A percentile compares a stretch with the other conserved stretches of the same genome.
phyloP scores from a whole-genome alignment of 2,888 invertebrate species.

The Epirrita christyi region DNA sequence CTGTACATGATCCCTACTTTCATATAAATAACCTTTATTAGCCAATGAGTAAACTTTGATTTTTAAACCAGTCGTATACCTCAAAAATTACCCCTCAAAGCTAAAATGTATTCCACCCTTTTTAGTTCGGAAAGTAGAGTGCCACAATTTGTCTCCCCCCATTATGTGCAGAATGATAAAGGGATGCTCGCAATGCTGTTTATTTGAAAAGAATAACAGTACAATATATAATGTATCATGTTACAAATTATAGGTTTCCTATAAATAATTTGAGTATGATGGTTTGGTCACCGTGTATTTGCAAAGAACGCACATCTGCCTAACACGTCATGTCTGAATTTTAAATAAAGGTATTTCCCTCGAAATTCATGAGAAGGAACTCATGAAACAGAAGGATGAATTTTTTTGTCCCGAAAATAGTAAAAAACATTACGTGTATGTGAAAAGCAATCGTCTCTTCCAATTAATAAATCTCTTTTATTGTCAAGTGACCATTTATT shows the following conservation, averaged over 20 bases:
- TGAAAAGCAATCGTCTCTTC: constrained; percentile 8
- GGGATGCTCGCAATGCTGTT: not conserved
- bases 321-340: not conserved
- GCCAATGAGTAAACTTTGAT: constrained; percentile 2
- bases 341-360: too few relatives aligned
- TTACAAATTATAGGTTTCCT: constrained; percentile 26
- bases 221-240: constrained; percentile 5
- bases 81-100: constrained; percentile 2
- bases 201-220: constrained; percentile 5
- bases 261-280: too few relatives aligned
- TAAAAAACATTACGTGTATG: not conserved
- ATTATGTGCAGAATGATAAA: constrained; percentile 14
- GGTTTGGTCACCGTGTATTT: constrained; percentile 8
- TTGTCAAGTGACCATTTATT: constrained; percentile 75
- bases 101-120: constrained; percentile 15
- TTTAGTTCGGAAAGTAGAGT: constrained; percentile 1
- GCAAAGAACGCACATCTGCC: constrained; percentile 13
- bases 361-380: not conserved
- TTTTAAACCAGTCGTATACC: constrained; percentile 2
- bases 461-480: constrained; percentile 73
- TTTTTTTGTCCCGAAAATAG: not conserved
- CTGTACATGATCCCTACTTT: too few relatives aligned
- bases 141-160: constrained; percentile 9
- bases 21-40: not conserved
- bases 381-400: not conserved